A percentile compares a stretch with the other conserved stretches of the same genome.
phyloP scores from a whole-genome alignment of 2,888 invertebrate species.

The Melanargia galathea region DNA sequence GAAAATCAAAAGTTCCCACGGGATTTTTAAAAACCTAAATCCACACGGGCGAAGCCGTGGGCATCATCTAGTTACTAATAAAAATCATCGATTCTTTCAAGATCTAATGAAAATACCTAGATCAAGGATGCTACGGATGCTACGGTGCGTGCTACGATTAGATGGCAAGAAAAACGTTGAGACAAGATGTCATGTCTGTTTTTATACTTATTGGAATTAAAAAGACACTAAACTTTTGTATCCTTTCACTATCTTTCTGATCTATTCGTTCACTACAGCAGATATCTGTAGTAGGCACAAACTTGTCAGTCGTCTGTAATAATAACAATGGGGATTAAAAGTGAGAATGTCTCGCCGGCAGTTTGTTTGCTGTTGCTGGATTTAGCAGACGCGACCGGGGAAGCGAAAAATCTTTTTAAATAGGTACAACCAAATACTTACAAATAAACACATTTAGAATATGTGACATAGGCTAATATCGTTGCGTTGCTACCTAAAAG shows the following conservation, averaged over 20 bases:
- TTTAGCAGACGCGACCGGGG: constrained; percentile 20
- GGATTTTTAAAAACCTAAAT: no score
- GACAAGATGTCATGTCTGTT: no score
- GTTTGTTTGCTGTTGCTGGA: constrained; percentile 21
- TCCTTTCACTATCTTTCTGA: constrained; percentile 9
- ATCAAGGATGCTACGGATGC: no score
- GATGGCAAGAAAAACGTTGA: no score
- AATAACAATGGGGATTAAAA: constrained; percentile 23
- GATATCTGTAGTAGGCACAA: background rate
- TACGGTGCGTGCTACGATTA: no score
- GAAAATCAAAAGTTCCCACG: no score
- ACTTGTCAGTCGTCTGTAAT: background rate
- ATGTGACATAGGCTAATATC: background rate
- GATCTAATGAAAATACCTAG: no score
- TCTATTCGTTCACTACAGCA: constrained; percentile 3
- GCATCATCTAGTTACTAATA: no score
- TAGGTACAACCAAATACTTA: constrained; percentile 25
- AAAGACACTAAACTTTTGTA: background rate
- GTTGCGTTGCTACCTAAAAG: no score
- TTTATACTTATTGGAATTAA: no score
- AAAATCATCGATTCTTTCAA: no score
- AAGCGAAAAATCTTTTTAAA: constrained; percentile 34
- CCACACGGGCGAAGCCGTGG: no score
- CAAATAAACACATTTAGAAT: background rate
- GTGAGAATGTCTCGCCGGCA: constrained; percentile 22